Conservation (phyloP, 2,797 vertebrate genomes). For the Muraenolepis orangiensis region DNA sequence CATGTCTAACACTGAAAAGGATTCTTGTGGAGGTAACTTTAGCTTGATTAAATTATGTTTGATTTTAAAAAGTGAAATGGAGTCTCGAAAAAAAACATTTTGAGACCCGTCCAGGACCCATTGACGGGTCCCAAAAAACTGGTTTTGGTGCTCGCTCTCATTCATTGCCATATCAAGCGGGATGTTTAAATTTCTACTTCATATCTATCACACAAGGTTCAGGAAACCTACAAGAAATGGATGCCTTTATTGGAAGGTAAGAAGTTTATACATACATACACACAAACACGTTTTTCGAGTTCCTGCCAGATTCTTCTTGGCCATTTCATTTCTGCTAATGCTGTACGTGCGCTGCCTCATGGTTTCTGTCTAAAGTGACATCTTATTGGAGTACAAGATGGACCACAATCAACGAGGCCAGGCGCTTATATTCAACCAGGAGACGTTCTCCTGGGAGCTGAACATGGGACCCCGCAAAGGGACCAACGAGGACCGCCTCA, state of each 20-base stretch:
- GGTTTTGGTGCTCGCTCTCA: too few species aligned
- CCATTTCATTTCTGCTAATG: neutral
- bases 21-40: conserved; percentile 39
- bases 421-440: conserved; percentile 94
- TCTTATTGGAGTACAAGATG: conserved; percentile 84
- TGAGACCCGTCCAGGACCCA: too few species aligned
- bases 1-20: conserved; percentile 26
- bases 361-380: conserved; percentile 34
- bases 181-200: neutral
- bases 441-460: conserved; percentile 83
- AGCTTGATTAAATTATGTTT: neutral
- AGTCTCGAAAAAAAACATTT: too few species aligned
- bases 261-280: neutral
- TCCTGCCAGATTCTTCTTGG: neutral
- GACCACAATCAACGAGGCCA: conserved; percentile 79
- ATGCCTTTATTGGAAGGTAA: conserved; percentile 76
- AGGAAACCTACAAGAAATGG: conserved; percentile 72
- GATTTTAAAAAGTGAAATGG: neutral
- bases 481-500: conserved; percentile 77
- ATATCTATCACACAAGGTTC: conserved; percentile 64
- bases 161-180: neutral
- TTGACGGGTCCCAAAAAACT: too few species aligned
- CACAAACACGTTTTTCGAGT: too few species aligned
- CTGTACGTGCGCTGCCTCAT: neutral
- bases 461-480: conserved; percentile 67